These are phyloP conservation scores for Agrypnia vestita DNA, from an alignment of 1,140 invertebrate genomes.

Conservation along the genomic window DNA sequence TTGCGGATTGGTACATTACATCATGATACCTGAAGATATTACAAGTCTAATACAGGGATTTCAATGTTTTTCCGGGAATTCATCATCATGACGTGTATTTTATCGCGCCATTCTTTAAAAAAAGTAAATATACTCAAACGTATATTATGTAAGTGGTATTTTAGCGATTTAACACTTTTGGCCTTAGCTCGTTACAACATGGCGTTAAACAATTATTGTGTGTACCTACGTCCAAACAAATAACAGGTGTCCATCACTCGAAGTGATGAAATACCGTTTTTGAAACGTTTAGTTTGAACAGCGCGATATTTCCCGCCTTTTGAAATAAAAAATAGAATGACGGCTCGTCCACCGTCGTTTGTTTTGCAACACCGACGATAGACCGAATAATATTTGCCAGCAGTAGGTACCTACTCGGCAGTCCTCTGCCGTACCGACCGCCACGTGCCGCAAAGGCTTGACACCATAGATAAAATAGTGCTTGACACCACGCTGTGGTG, in stretches of 20 bases:
- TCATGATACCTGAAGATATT: too few species aligned
- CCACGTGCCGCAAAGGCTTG: neutral
- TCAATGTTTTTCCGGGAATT: neutral
- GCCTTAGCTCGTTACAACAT: neutral
- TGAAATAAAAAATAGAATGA: neutral
- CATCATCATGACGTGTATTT: neutral
- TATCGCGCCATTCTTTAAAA: neutral
- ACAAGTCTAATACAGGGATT: neutral
- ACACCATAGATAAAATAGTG: neutral
- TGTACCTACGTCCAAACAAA: neutral
- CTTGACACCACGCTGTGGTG: neutral
- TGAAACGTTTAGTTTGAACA: neutral
- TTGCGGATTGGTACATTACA: too few species aligned
- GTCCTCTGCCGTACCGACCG: too few species aligned
- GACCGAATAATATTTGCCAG: constrained; percentile 27
- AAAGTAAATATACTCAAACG: neutral
- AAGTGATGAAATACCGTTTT: neutral
- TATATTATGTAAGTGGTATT: neutral
- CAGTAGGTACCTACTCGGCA: neutral
- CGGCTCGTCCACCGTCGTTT: constrained; percentile 8
- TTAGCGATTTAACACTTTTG: neutral
- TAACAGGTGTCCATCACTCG: neutral
- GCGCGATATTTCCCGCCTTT: too few species aligned
- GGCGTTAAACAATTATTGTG: neutral
- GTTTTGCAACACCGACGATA: neutral